Base-by-base conservation (phyloP, 1,140 invertebrate genomes). In the Melanaphis sacchari region DNA sequence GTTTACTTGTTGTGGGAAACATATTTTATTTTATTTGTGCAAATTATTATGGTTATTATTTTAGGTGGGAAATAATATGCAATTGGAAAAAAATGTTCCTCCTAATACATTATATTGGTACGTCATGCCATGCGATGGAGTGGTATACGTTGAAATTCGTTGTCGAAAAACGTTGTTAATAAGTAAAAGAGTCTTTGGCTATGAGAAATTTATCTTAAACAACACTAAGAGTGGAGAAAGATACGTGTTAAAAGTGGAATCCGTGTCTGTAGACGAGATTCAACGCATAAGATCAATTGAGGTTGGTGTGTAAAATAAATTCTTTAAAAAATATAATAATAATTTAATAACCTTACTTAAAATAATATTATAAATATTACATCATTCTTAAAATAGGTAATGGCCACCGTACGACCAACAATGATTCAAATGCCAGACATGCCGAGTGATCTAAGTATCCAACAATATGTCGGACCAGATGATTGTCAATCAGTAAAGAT, bases 71-170 rank as follows among this genome's bases (percentile, higher is more conserved):
- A 82, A 26, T 31, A 84, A 26, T 9, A 84, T 21, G 26, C 26
- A 49, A 8, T 26, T 40, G 52, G 66, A 46, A 52, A 22, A 15
- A 3, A 24, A 49, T 24, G 46, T 6, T 11, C 36, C 54, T n/a
- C 6, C 91, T 0, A 93, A 84, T 21, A 93, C 94, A 52, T 94
- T 96, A 84, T 91, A 94, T 22, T 94, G 96, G 93, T 95, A 95
- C 52, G 94, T 96, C 4, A 95, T 96, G 94, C 95, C 95, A 26
- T 96, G 96, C 94, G 95, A 95, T 15, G 95, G 95, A 38, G 94
- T 94, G 22, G 95, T 95, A 40, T 94, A 95, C 43, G 94, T 95
- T 21, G 94, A 95, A 82, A 93, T 95, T 15, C 93, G 90, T 31
- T 89, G 93, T 31, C 43, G 82, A 31, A 82, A 94, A 46, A 93